Percentiles rank a stretch among this genome's conserved stretches.
These are phyloP conservation scores for Agrochola macilenta DNA, from an alignment of 2,888 invertebrate species.

Conservation along the genomic window DNA sequence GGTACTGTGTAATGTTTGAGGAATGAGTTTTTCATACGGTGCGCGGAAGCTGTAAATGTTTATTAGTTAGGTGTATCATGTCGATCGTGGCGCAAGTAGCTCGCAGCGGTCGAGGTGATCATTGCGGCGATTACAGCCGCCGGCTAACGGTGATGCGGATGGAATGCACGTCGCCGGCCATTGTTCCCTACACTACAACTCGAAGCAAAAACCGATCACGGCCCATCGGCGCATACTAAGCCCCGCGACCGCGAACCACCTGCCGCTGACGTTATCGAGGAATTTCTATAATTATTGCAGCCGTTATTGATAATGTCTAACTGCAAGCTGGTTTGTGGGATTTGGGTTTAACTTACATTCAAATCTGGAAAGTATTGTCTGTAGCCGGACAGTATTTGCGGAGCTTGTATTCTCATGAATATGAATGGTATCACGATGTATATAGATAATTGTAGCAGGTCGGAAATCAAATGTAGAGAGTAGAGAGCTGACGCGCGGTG, in stretches of 20 bases:
- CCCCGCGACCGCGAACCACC: conserved; percentile 74
- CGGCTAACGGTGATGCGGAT: conserved; percentile 84
- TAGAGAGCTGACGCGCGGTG: conserved; percentile 70
- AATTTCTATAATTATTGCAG: conserved; percentile 59
- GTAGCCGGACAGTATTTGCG: conserved; percentile 26
- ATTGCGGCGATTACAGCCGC: conserved; percentile 80
- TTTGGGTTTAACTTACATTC: conserved; percentile 47
- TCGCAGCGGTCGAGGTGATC: conserved; percentile 70
- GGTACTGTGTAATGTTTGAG: conserved; percentile 25
- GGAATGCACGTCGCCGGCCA: conserved; percentile 85
- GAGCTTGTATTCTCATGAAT: conserved; percentile 64
- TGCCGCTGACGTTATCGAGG: conserved; percentile 68
- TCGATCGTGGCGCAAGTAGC: conserved; percentile 61
- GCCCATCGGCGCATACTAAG: conserved; percentile 80
- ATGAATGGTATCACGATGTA: conserved; percentile 66
- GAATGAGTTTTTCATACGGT: conserved; percentile 50
- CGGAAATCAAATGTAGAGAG: conserved; percentile 77
- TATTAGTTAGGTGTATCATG: conserved; percentile 65
- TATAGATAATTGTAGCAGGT: conserved; percentile 73
- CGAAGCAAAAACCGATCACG: conserved; percentile 83
- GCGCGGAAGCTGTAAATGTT: conserved; percentile 67
- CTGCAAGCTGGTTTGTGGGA: conserved; percentile 26
- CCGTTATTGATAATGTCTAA: conserved; percentile 45
- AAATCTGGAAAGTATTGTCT: conserved; percentile 55
- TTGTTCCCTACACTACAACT: conserved; percentile 80